These are phyloP conservation scores for Amphipoea oculea DNA, from an alignment of 2,888 invertebrate genomes.

Conservation along the genomic window DNA sequence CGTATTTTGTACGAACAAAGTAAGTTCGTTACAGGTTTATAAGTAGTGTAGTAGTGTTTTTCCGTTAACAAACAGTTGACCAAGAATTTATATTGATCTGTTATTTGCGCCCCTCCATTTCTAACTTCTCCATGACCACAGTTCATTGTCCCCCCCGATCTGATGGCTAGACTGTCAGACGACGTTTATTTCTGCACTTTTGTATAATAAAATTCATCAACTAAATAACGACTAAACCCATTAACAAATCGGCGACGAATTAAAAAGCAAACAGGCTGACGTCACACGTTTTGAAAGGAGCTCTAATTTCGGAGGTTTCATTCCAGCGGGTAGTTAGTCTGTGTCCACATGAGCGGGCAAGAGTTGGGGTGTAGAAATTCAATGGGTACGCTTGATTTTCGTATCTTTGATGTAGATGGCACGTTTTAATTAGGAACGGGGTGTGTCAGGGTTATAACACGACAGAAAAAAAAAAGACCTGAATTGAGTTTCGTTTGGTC, in stretches of 20 bases:
- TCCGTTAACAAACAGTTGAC: neutral
- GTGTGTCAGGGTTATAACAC: neutral
- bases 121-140: constrained; percentile 9
- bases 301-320: constrained; percentile 23
- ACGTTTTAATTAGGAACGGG: constrained; percentile 43
- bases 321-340: constrained; percentile 26
- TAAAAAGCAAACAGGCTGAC: constrained; percentile 23
- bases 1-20: neutral
- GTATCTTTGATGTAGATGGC: constrained; percentile 39
- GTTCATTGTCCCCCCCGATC: constrained; percentile 65
- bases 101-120: constrained; percentile 16
- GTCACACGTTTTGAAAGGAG: constrained; percentile 11
- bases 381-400: constrained; percentile 45
- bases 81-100: neutral
- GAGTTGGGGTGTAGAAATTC: constrained; percentile 17
- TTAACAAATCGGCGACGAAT: constrained; percentile 15
- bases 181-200: constrained; percentile 65
- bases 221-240: constrained; percentile 29
- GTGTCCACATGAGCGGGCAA: constrained; percentile 16
- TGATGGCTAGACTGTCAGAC: constrained; percentile 73
- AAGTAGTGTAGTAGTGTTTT: neutral
- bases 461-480: constrained; percentile 16
- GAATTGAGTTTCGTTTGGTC: constrained; percentile 33
- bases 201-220: constrained; percentile 57
- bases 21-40: neutral